These are phyloP conservation scores for Aphelocoma coerulescens DNA, from an alignment of 2,113 vertebrate genomes.

Conservation along the genomic window DNA sequence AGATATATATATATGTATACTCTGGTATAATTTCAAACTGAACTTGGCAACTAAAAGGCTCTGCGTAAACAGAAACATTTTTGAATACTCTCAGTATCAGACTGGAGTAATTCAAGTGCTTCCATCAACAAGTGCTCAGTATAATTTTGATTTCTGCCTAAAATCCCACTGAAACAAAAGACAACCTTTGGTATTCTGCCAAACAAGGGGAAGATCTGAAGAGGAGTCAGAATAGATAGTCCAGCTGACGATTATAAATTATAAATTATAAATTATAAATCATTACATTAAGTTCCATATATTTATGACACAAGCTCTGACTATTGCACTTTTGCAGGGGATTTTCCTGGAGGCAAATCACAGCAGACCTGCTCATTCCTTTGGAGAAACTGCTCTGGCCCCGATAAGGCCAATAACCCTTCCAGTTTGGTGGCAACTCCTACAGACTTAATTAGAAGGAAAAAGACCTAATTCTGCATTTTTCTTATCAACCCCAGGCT, in stretches of 20 bases:
- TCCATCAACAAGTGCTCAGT: background rate
- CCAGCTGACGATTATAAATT: background rate
- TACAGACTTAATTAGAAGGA: slow-evolving; percentile 7
- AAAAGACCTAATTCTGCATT: slow-evolving; percentile 14
- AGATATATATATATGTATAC: background rate
- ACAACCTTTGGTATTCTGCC: background rate
- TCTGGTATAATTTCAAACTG: background rate
- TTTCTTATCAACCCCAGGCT: background rate
- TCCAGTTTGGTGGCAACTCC: background rate
- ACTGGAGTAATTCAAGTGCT: background rate
- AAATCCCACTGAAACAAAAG: background rate
- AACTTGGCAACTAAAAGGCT: background rate
- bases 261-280: slow-evolving; percentile 43
- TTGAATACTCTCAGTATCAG: background rate
- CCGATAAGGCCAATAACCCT: background rate
- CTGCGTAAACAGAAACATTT: background rate
- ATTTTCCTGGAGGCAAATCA: background rate
- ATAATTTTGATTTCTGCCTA: background rate
- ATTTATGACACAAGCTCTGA: background rate
- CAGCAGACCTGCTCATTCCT: background rate
- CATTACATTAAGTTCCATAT: background rate
- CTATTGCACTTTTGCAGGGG: background rate
- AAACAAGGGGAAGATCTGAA: background rate
- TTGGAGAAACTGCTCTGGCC: background rate
- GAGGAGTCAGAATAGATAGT: background rate